These are phyloP conservation scores for Nyctalus aviator DNA, from an alignment of 2,797 vertebrate genomes.

Conservation along the genomic window DNA sequence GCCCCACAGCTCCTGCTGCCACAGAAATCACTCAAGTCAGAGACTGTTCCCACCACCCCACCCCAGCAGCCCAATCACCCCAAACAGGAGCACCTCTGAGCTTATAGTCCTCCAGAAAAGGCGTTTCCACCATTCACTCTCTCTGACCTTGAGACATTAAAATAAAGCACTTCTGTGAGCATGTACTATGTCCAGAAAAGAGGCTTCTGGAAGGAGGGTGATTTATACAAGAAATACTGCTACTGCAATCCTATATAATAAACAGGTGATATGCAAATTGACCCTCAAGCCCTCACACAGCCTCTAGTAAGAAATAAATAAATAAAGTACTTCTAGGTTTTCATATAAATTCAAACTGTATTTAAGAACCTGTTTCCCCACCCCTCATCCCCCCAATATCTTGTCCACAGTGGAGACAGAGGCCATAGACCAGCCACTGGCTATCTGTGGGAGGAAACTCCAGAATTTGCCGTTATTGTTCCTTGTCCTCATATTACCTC, in stretches of 20 bases:
- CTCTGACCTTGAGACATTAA: constrained; percentile 19
- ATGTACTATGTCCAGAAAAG: background rate
- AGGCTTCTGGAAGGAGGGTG: background rate
- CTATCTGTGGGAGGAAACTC: background rate
- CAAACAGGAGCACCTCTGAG: background rate
- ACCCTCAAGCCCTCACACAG: no score
- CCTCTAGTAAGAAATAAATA: background rate
- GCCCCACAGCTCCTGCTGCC: accelerated
- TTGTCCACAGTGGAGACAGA: background rate
- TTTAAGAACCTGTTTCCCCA: background rate
- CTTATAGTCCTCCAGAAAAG: background rate
- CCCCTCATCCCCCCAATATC: background rate
- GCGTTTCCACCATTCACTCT: background rate
- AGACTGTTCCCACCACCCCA: background rate
- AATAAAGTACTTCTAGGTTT: background rate
- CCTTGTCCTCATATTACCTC: constrained; percentile 44
- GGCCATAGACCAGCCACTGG: constrained; percentile 45
- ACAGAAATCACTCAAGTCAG: background rate
- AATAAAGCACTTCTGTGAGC: background rate
- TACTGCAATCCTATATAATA: no score
- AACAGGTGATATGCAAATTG: no score
- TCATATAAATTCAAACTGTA: constrained; percentile 26
- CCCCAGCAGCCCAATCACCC: accelerated
- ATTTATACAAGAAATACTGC: background rate
- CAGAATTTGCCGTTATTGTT: background rate